These are phyloP conservation scores for Magallana angulata DNA, from an alignment of 1,140 invertebrate species.

Conservation along the genomic window DNA sequence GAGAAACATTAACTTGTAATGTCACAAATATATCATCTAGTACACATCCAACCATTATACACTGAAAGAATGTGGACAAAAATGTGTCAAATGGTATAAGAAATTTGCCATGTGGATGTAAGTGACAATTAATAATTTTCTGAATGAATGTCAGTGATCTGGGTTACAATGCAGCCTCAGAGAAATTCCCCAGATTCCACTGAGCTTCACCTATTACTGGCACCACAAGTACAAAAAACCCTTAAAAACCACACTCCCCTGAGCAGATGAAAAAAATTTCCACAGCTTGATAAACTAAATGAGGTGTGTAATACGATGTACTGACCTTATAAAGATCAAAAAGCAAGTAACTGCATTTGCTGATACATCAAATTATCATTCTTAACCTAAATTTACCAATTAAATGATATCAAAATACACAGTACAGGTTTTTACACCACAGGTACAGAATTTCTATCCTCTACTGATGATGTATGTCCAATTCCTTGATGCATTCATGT, in stretches of 20 bases:
- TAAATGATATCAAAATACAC: no score
- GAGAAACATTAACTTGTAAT: constrained; percentile 18
- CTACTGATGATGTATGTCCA: no score
- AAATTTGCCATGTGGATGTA: constrained; percentile 1
- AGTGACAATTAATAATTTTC: constrained; percentile 15
- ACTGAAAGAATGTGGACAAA: constrained; percentile 23
- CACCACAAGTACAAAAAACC: not conserved
- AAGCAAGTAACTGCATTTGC: no score
- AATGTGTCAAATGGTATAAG: constrained; percentile 15
- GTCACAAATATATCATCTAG: not conserved
- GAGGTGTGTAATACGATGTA: no score
- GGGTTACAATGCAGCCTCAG: constrained; percentile 12
- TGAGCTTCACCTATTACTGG: not conserved
- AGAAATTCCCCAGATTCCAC: constrained; percentile 20
- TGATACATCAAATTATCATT: no score
- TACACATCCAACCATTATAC: not conserved
- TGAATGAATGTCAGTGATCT: constrained; percentile 19
- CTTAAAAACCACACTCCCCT: not conserved
- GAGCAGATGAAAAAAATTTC: not conserved
- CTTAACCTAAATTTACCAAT: no score
- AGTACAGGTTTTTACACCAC: no score
- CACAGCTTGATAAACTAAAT: not conserved
- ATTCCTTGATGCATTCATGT: no score
- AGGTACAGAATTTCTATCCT: no score
- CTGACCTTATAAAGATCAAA: no score